phyloP scores from a whole-genome alignment of 2,888 invertebrate genomes.

The Congeria kusceri region DNA sequence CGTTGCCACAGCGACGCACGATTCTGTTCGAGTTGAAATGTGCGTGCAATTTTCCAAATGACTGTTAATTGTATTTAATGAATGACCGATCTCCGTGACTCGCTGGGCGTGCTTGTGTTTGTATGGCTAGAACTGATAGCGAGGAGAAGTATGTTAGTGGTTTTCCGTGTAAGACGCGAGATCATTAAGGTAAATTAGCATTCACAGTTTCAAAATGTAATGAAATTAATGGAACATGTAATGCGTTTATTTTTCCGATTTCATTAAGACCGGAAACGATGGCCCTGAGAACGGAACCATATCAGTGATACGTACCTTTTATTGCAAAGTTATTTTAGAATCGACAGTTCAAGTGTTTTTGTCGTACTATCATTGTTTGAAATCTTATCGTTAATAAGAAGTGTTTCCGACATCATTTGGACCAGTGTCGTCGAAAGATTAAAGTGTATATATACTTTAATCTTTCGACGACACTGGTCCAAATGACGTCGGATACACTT shows the following conservation, averaged over 20 bases:
- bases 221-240: constrained; percentile 51
- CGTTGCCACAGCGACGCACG: constrained; percentile 57
- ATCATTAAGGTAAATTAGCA: constrained; percentile 44
- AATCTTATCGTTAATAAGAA: too few species aligned
- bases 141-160: constrained; percentile 13
- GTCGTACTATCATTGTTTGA: too few species aligned
- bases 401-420: too few species aligned
- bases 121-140: too few species aligned
- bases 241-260: constrained; percentile 63
- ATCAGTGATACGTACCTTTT: constrained; percentile 7
- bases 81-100: constrained; percentile 50
- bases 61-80: constrained; percentile 38
- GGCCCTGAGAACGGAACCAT: constrained; percentile 10
- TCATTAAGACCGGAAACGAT: constrained; percentile 53
- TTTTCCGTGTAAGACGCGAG: constrained; percentile 27
- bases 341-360: too few species aligned
- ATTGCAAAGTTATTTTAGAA: too few species aligned
- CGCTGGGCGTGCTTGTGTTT: constrained; percentile 19
- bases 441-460: too few species aligned
- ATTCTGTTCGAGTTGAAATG: constrained; percentile 51
- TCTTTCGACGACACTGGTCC: too few species aligned
- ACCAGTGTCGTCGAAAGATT: too few species aligned
- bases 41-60: constrained; percentile 26
- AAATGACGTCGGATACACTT: too few species aligned
- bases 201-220: constrained; percentile 47